Base-by-base conservation (phyloP, 2,888 invertebrate species). In the Athetis lepigone region DNA sequence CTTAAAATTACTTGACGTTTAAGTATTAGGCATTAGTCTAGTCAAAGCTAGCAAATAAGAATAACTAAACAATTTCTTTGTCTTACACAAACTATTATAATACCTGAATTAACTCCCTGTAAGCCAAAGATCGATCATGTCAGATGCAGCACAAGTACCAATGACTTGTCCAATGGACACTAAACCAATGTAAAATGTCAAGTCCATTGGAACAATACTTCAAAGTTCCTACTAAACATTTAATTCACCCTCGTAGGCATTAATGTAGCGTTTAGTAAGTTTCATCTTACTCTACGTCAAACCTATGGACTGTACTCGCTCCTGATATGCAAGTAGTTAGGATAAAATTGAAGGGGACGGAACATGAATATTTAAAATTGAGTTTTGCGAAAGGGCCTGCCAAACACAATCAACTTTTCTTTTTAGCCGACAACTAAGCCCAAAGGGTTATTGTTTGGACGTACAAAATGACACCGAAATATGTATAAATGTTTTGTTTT, bases 281-380 rank as follows among this genome's bases (percentile, higher is more conserved):
- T 1, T 16, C 29, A 0, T 25, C 7, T 21, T 25, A 8, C 9
- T 66, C 29, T 66, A 23, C 55, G 39, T 45, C 21, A 49, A 63
- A 43, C 40, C 47, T 40, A 63, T 58, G 9, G 57, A 66, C 19
- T 70, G 43, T 51, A 40, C 54, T 25, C 52, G 61, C 36, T 51
- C 45, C 40, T 60, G 66, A 62, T 75, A 62, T 59, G 19, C 71
- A 61, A 71, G 75, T 66, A 66, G 52, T 56, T 25, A 9, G 37
- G 50, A 57, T 52, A 79, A 59, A 76, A 70, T 45, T 49, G 37
- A 42, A 51, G 43, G 64, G 66, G 50, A 51, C 27, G n/a, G 33
- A 36, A 43, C 25, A 46, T 76, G 42, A 58, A 65, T 72, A 60
- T 73, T 73, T 65, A 29, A 39, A 65, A 72, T 29, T 33, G 16